Evolutionary conservation across 2,888 invertebrate genomes (phyloP).

Genomic region (Polia nebulosa): DNA sequence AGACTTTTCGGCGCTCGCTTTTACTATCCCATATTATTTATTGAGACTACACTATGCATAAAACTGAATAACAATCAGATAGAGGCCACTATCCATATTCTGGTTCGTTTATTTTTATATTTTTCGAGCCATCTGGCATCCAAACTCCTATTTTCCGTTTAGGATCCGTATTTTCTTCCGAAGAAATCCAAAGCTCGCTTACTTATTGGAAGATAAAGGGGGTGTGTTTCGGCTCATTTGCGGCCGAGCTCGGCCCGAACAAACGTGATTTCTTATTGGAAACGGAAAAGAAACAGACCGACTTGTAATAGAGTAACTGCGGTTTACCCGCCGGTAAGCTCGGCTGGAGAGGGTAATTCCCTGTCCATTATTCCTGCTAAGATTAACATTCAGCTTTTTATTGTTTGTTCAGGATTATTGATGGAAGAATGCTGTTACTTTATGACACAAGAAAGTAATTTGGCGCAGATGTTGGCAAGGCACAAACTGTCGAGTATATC

Average conservation of each 20-base stretch:
- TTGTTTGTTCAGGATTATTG: constrained; percentile 61
- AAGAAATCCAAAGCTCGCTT: constrained; percentile 83
- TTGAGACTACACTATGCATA: constrained; percentile 79
- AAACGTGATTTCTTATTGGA: constrained; percentile 88
- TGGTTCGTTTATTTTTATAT: constrained; percentile 87
- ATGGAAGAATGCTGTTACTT: constrained; percentile 48
- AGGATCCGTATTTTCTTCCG: constrained; percentile 76
- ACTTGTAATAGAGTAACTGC: constrained; percentile 79
- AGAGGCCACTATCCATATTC: constrained; percentile 81
- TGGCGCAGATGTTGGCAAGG: constrained; percentile 64
- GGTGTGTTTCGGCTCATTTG: constrained; percentile 89
- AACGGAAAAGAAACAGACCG: constrained; percentile 79
- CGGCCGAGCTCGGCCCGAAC: constrained; percentile 83
- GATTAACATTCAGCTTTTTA: constrained; percentile 72
- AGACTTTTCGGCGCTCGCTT: constrained; percentile 73
- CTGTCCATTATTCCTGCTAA: constrained; percentile 75
- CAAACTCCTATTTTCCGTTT: constrained; percentile 77
- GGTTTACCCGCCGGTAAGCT: constrained; percentile 72
- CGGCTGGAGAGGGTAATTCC: constrained; percentile 74
- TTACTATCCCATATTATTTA: constrained; percentile 79
- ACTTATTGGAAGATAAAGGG: constrained; percentile 89
- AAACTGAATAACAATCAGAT: constrained; percentile 84
- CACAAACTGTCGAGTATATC: constrained; percentile 80
- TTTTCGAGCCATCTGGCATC: constrained; percentile 86
- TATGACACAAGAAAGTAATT: constrained; percentile 57